phyloP scores from a whole-genome alignment of 2,888 invertebrate species.

The Dryobotodes eremita region DNA sequence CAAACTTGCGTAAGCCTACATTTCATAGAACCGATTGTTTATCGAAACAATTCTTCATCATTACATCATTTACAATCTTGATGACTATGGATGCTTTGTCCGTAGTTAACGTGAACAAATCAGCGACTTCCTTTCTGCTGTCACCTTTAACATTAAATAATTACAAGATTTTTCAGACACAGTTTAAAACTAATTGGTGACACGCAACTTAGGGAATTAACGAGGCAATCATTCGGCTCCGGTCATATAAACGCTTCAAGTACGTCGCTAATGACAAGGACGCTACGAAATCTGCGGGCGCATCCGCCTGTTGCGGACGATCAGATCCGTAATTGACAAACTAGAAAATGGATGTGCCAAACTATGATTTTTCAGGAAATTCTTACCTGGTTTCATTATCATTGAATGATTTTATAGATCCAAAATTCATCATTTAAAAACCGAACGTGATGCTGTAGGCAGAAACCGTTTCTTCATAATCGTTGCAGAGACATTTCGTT shows the following conservation, averaged over 20 bases:
- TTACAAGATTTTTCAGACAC: slow-evolving; percentile 34
- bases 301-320: slow-evolving; percentile 66
- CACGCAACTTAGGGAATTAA: slow-evolving; percentile 61
- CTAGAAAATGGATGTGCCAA: slow-evolving; percentile 43
- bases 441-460: neutral
- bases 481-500: slow-evolving; percentile 13
- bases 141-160: slow-evolving; percentile 45
- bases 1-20: slow-evolving; percentile 75
- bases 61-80: slow-evolving; percentile 61
- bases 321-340: slow-evolving; percentile 48
- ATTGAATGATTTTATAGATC: neutral
- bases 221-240: slow-evolving; percentile 65
- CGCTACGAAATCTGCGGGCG: slow-evolving; percentile 73
- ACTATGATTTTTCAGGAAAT: neutral
- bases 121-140: slow-evolving; percentile 43
- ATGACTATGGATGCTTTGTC: slow-evolving; percentile 37
- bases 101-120: slow-evolving; percentile 43
- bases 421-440: neutral
- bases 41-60: slow-evolving; percentile 66
- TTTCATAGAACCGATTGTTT: slow-evolving; percentile 72
- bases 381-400: neutral
- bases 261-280: slow-evolving; percentile 78
- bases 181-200: slow-evolving; percentile 49
- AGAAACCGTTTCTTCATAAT: slow-evolving; percentile 8
- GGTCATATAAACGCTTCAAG: slow-evolving; percentile 73